Base-by-base conservation (phyloP, 2,113 vertebrate genomes). In the Euleptes europaea region DNA sequence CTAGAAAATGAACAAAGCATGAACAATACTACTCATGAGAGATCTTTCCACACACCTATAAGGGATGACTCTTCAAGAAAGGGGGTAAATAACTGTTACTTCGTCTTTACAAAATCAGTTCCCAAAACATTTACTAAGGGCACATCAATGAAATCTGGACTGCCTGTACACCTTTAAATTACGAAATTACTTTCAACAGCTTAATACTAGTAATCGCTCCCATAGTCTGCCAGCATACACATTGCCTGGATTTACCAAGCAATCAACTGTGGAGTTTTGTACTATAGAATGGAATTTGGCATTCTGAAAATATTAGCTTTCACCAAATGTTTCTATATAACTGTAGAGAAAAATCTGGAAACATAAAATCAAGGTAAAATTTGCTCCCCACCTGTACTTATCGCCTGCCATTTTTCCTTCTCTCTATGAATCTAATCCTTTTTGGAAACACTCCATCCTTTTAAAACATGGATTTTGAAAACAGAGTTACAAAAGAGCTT, bases 1-100 rank as follows among this genome's bases (percentile, higher is more conserved):
- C 98, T 99, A 86, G 78, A 90, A 81, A 89, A 40, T 47, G 42
- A 78, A 78, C 2, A 8, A 78, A 78, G 7, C 31, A 78, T 35
- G 49, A 74, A 33, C 40, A 73, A 23, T 47, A 6, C 9, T 63
- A 47, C 11, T 10, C 17, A 78, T 5, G 15, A 67, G 12, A 72
- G 31, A 74, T 44, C 26, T 3, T 10, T 10, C 60, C 26, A 28
- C 8, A 63, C 60, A 26, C 21, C 8, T 63, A 72, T 40, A 72
- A 60, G 14, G 54, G 33, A 72, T 31, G 23, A 78, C 12, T 42
- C 19, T 23, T 47, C 1, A 57, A 54, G 35, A 6, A 15, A 3
- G 10, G 47, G 17, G 1, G 1, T 3, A 60, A 78, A 70, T 17
- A 14, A 13, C 15, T 13, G 21, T 14, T 67, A 23, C 33, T 67